These are phyloP conservation scores for Aphelinus atriplicis DNA, from an alignment of 1,140 invertebrate genomes.

Conservation along the genomic window DNA sequence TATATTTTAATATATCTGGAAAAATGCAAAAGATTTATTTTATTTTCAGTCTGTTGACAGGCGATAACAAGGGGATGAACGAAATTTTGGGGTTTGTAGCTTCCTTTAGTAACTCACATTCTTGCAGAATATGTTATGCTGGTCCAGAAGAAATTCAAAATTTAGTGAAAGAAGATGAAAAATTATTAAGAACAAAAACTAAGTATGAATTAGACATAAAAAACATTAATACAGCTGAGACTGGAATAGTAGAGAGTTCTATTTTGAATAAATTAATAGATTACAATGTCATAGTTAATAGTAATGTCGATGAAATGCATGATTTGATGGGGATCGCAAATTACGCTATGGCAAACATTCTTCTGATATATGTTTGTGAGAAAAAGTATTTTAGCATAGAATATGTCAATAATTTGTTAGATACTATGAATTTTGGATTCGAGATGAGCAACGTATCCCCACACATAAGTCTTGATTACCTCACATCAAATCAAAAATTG, in stretches of 20 bases:
- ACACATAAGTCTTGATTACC: slow-evolving; percentile 3
- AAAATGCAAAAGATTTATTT: slow-evolving; percentile 34
- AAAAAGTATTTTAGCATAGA: slow-evolving; percentile 16
- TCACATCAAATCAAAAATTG: slow-evolving; percentile 1
- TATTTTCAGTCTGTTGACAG: slow-evolving; percentile 18
- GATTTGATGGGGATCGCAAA: slow-evolving; percentile 26
- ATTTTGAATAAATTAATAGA: slow-evolving; percentile 19
- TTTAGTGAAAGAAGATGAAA: slow-evolving; percentile 8
- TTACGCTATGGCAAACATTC: slow-evolving; percentile 13
- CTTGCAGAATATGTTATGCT: slow-evolving; percentile 39
- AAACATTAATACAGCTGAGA: slow-evolving; percentile 14
- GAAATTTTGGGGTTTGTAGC: slow-evolving; percentile 31
- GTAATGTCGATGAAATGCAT: slow-evolving; percentile 24
- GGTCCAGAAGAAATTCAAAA: slow-evolving; percentile 10
- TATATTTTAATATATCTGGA: slow-evolving; percentile 26
- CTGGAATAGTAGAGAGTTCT: slow-evolving; percentile 26
- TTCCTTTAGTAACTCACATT: slow-evolving; percentile 32
- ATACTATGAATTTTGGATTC: slow-evolving; percentile 14
- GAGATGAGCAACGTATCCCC: slow-evolving; percentile 1
- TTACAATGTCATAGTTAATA: slow-evolving; percentile 22
- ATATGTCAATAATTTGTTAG: slow-evolving; percentile 15
- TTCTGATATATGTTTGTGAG: not conserved
- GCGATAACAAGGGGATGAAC: slow-evolving; percentile 38
- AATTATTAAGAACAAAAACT: not conserved
- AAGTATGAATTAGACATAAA: slow-evolving; percentile 27